phyloP scores from a whole-genome alignment of 2,888 invertebrate genomes.

The Aradus depressus region DNA sequence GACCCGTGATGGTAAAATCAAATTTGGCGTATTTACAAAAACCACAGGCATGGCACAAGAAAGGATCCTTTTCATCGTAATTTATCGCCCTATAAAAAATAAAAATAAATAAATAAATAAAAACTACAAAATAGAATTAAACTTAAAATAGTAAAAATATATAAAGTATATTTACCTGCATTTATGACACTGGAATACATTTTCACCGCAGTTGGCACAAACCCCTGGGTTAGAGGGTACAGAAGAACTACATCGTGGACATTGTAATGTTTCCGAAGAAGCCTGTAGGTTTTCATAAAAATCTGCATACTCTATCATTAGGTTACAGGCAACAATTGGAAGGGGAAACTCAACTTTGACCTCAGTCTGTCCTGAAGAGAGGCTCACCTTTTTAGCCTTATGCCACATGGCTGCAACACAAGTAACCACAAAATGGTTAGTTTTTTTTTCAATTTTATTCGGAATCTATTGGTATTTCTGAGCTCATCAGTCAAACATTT shows the following conservation, averaged over 20 bases:
- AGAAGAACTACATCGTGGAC: conserved; percentile 90
- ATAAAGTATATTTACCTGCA: conserved; percentile 53
- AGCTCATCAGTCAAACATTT: too few species aligned
- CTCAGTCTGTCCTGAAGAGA: conserved; percentile 87
- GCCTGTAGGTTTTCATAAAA: conserved; percentile 93
- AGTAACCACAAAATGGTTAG: not conserved
- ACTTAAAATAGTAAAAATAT: not conserved
- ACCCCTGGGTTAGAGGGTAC: conserved; percentile 97
- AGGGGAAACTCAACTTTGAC: conserved; percentile 94
- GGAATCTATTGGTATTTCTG: too few species aligned
- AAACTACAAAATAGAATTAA: not conserved
- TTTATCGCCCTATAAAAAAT: conserved; percentile 70
- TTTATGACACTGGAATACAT: conserved; percentile 98
- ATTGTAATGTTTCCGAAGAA: conserved; percentile 86
- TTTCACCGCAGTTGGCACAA: conserved; percentile 94
- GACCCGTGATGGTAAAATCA: conserved; percentile 83
- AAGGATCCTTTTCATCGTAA: conserved; percentile 69
- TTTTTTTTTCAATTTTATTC: too few species aligned
- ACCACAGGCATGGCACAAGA: conserved; percentile 96
- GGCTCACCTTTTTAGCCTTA: conserved; percentile 82
- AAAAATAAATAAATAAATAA: not conserved
- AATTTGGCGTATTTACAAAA: conserved; percentile 99
- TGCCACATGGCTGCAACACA: conserved; percentile 70
- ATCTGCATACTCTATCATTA: conserved; percentile 97
- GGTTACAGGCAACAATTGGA: conserved; percentile 93